A percentile compares a stretch with the other conserved stretches of the same genome.
These are phyloP conservation scores for Bibio marci DNA, from an alignment of 2,888 invertebrate genomes.

Conservation along the genomic window DNA sequence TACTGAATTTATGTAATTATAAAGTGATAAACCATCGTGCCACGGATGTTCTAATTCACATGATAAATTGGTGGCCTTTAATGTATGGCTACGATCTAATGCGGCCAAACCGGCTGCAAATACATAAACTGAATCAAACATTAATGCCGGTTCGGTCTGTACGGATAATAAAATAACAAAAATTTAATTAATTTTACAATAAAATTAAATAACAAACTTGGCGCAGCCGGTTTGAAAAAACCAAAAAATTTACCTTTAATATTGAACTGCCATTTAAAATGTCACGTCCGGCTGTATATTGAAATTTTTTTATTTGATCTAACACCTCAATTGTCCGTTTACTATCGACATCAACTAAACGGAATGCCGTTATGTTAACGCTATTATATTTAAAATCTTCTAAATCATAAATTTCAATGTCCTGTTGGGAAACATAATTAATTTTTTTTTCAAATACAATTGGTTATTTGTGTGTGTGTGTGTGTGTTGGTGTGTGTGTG, in stretches of 20 bases:
- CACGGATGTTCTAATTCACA: slow-evolving; percentile 66
- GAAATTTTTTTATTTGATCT: slow-evolving; percentile 75
- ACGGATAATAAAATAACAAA: not conserved
- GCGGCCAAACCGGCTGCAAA: slow-evolving; percentile 61
- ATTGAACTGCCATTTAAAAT: slow-evolving; percentile 51
- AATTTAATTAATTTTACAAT: too few relatives aligned
- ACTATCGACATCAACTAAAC: slow-evolving; percentile 67
- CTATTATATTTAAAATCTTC: slow-evolving; percentile 88
- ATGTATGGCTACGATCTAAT: slow-evolving; percentile 49
- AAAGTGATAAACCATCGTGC: slow-evolving; percentile 57
- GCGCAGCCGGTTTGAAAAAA: too few relatives aligned
- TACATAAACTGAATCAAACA: slow-evolving; percentile 73
- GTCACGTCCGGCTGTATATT: slow-evolving; percentile 59
- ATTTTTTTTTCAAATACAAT: not conserved
- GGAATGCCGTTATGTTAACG: slow-evolving; percentile 89
- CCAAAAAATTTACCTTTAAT: slow-evolving; percentile 44
- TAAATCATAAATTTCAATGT: slow-evolving; percentile 70
- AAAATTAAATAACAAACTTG: too few relatives aligned
- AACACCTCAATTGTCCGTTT: slow-evolving; percentile 56
- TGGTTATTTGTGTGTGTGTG: not conserved
- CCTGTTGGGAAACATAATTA: slow-evolving; percentile 34
- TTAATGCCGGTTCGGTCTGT: slow-evolving; percentile 69
- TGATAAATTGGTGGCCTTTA: slow-evolving; percentile 57
- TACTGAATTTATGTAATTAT: slow-evolving; percentile 59
- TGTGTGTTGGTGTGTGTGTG: not conserved